Base-by-base conservation (phyloP, 2,113 vertebrate genomes). In the Loxodonta africana region DNA sequence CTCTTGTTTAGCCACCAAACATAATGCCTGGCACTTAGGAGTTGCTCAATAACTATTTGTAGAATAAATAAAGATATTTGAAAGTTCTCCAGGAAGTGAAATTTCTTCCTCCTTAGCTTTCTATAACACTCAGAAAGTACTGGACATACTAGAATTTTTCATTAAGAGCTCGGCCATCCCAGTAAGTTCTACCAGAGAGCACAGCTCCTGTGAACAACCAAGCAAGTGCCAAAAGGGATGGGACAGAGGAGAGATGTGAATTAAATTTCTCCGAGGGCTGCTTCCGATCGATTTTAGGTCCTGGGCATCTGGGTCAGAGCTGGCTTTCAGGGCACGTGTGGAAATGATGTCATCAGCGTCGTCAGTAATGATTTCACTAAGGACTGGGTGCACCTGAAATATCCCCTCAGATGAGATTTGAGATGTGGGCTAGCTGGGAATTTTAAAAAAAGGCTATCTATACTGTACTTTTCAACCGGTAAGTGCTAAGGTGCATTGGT, bases 281-380 rank as follows among this genome's bases (percentile, higher is more conserved):
- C 48, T 65, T 51, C 78, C 74, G 96, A 90, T 96, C 96, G 95
- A 94, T 95, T 97, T 97, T 95, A 97, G 84, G 84, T 97, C 37
- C 92, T 37, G 33, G 69, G 87, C 96, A 97, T 97, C 95, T 98
- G 94, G 97, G 97, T 97, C 97, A 98, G 83, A 28, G 80, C 96
- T 65, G 90, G 87, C 63, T 88, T 96, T 97, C 83, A 87, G 60
- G 77, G 95, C 88, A 97, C 88, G 92, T 96, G 78, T 96, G 94
- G 92, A 96, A 95, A 98, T 74, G 62, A 88, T 95, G 85, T 92
- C 77, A 95, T 95, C 92, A 77, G 92, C 91, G 92, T 92, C 95
- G 77, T 94, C 83, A 71, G 93, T 97, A 95, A 96, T 76, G 94
- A 88, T 95, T 97, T 93, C 88, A 85, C 87, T 69, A 82, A 92